Base-by-base conservation (phyloP, 2,888 invertebrate genomes). In the Andrena haemorrhoa region DNA sequence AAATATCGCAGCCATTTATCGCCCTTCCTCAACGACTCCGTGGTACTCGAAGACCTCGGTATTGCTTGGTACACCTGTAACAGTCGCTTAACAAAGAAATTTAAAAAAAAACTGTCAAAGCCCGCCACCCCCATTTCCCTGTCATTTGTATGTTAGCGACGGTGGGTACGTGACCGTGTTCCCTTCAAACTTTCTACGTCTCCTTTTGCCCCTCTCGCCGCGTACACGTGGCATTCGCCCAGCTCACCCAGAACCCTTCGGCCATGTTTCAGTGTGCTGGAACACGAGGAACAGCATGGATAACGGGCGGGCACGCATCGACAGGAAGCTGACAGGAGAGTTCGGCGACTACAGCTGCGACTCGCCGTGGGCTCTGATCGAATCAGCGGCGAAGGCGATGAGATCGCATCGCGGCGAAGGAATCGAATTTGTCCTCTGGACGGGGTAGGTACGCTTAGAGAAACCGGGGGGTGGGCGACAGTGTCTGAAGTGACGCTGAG, bases 341-440 rank as follows among this genome's bases (percentile, higher is more conserved):
- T 97, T 95, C 93, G 97, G 97, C 64, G 96, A 97, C 94, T 97
- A 97, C 94, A 96, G 96, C 84, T 98, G 98, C 94, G 98, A 98
- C 94, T 97, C 98, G 89, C 97, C 98, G 6, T 97, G 98, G 96
- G 96, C 96, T 91, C 96, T 98, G 90, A 97, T 98, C 89, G 97
- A 97, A 94, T 98, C 98, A 56, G 98, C 98, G 7, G 97, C 98
- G 77, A 95, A 96, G 91, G 97, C 97, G 87, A 98, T 98, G 98
- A 96, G 97, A 94, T 96, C 96, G 72, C 95, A 97, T 79, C 97
- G 97, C 92, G 96, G 97, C 64, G 97, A 98, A 94, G 98, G 97
- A 93, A 97, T 98, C 81, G 98, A 98, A 94, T 98, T 98, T 93
- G 97, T 98, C 29, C 94, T 98, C 31, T 98, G 98, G 98, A 98